Evolutionary conservation across 2,888 invertebrate species (phyloP).

Genomic region (Ypsolopha scabrella): DNA sequence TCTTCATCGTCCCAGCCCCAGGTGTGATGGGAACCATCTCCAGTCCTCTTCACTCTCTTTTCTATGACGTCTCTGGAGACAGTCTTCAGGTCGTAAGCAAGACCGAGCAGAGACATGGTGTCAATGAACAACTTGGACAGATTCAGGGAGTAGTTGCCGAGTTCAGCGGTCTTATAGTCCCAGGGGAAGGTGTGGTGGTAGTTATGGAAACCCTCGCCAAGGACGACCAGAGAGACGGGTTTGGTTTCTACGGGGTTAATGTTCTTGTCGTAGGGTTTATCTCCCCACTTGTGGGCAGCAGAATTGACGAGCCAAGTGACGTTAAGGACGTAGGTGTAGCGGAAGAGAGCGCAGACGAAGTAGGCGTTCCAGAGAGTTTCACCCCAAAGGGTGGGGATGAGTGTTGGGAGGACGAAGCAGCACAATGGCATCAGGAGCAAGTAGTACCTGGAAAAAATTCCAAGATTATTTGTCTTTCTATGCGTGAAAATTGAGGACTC

Average conservation of each 20-base stretch:
- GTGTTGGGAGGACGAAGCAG: conserved; percentile 82
- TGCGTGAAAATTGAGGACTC: too few species aligned
- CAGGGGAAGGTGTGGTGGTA: conserved; percentile 89
- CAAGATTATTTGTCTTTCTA: not conserved
- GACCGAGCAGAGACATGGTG: conserved; percentile 82
- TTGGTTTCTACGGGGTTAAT: conserved; percentile 80
- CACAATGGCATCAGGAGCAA: conserved; percentile 76
- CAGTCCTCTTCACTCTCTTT: conserved; percentile 79
- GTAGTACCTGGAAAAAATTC: conserved; percentile 73
- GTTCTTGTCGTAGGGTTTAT: conserved; percentile 78
- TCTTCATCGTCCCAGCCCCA: conserved; percentile 83
- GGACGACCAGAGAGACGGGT: conserved; percentile 73
- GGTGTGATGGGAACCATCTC: conserved; percentile 77
- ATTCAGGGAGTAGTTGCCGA: conserved; percentile 78
- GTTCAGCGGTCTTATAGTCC: conserved; percentile 87
- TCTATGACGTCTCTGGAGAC: conserved; percentile 77
- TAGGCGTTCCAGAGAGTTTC: conserved; percentile 76
- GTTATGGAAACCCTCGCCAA: conserved; percentile 89
- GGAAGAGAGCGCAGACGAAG: conserved; percentile 77
- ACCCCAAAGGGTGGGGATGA: conserved; percentile 82
- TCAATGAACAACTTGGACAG: conserved; percentile 83
- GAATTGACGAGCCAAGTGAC: conserved; percentile 93
- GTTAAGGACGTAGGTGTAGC: conserved; percentile 84
- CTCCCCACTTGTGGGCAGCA: conserved; percentile 84
- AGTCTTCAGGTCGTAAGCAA: conserved; percentile 88